Base-by-base conservation (phyloP, 2,113 vertebrate genomes). In the Sinocyclocheilus anshuiensis region DNA sequence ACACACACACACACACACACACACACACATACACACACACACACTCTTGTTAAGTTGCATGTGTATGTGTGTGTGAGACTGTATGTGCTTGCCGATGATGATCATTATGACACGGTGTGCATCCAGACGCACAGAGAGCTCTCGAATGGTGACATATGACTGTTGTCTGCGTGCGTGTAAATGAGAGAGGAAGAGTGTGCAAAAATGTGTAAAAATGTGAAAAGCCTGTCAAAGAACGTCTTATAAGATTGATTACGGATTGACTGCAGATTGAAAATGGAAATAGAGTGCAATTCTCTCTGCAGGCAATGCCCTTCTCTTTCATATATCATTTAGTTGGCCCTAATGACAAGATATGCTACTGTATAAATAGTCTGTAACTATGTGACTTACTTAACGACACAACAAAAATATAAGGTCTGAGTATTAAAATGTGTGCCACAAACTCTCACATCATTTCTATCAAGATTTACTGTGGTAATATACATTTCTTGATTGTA, bases 221-320 rank as follows among this genome's bases (percentile, higher is more conserved):
- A 95, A 90, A 94, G 57, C n/a, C 80, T 69, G 80, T 81, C 80
- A 81, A 81, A 81, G 61, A 67, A 81, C 24, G 36, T 33, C 61
- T 78, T 84, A 86, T 74, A 86, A 84, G 75, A 96, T 95, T 69
- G 79, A 87, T 95, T 91, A 93, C 93, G 91, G 96, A 95, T 95
- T 88, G 83, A 89, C 95, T 91, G 92, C 93, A 92, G 96, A 95
- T 95, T 88, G 83, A 55, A 88, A 87, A 82, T 72, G 78, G 79
- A 87, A 87, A 87, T 72, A 71, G 77, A 63, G 81, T 77, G 82
- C 85, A 87, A 75, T 87, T 85, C 83, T 65, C 42, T 50, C 22
- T 29, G 79, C 48, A 79, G 61, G 53, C 8, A 18, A 86, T 33
- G 63, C 48, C 53, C 53, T 81, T 78, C 57, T n/a, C 61, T 78